Base-by-base conservation (phyloP, 2,888 invertebrate species). In the Tuberolachnus salignus region DNA sequence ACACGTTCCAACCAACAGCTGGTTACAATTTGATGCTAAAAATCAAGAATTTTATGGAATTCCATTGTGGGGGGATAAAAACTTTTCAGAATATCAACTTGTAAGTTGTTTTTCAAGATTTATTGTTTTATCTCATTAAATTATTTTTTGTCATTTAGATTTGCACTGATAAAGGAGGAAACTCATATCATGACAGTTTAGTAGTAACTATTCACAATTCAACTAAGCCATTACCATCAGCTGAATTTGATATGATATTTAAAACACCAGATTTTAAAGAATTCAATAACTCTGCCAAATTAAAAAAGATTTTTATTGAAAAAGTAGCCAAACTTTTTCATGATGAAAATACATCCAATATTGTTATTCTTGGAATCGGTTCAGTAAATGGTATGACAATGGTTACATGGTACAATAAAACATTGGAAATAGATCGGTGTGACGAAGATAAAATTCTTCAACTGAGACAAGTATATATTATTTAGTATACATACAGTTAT, bases 31-130 rank as follows among this genome's bases (percentile, higher is more conserved):
- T 85, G 95, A 97, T 85, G 88, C 89, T 1, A 92, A 92, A 84
- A 94, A 94, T 86, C 92, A 94, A 84, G 94, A 94, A 86, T 93
- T 97, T 86, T 94, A 90, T 84, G 96, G 96, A 0, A 89, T 97
- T 73, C 95, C 95, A 1, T 87, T 91, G 81, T 87, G 89, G 0
- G 87, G 87, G 1, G 92, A 95, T 85, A 88, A 89, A 23, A 93
- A 94, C 46, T 88, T 89, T 16, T 90, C 90, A 82, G 92, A 92
- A 83, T 95, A 94, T 84, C 91, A 93, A 83, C 86, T 95, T 84
- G 90, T 92, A 80, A 84, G 81, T 64, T 49, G 8, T 19, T 9
- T 51, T 42, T 46, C 21, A 14, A 16, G 6, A 44, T n/a, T n/a
- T n/a, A 13, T 42, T 21, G 1, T 0, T 46, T 55, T 53, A 34